phyloP scores from a whole-genome alignment of 2,113 vertebrate genomes.

The Myotis yumanensis region DNA sequence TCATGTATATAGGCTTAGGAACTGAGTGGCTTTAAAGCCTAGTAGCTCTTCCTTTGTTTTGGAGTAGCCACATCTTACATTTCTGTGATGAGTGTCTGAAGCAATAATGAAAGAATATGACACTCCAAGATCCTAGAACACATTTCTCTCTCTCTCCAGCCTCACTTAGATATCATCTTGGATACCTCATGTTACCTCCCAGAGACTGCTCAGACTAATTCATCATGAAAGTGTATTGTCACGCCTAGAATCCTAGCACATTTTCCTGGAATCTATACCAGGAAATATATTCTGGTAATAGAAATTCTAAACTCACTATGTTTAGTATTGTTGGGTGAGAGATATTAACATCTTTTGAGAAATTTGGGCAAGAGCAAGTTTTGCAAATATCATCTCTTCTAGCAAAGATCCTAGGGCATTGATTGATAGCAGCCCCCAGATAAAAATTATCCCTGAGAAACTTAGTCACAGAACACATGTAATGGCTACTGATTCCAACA shows the following conservation, averaged over 20 bases:
- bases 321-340: not conserved
- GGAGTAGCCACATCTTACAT: not conserved
- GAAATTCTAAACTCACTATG: not conserved
- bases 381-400: not conserved
- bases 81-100: conserved; percentile 13
- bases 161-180: not conserved
- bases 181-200: not conserved
- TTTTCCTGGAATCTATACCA: not conserved
- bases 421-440: not conserved
- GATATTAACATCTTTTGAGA: not conserved
- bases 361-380: not conserved
- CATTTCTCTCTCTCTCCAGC: not conserved
- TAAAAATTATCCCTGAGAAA: not conserved
- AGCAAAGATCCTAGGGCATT: not conserved
- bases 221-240: not conserved
- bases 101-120: not conserved
- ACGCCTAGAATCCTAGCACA: not conserved
- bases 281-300: not conserved
- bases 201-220: not conserved
- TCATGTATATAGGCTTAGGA: not conserved
- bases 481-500: not conserved
- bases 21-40: not conserved
- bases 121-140: not conserved
- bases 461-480: not conserved
- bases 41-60: conserved; percentile 20